Conservation (phyloP, 2,888 invertebrate species). For the Myopa tessellatipennis region DNA sequence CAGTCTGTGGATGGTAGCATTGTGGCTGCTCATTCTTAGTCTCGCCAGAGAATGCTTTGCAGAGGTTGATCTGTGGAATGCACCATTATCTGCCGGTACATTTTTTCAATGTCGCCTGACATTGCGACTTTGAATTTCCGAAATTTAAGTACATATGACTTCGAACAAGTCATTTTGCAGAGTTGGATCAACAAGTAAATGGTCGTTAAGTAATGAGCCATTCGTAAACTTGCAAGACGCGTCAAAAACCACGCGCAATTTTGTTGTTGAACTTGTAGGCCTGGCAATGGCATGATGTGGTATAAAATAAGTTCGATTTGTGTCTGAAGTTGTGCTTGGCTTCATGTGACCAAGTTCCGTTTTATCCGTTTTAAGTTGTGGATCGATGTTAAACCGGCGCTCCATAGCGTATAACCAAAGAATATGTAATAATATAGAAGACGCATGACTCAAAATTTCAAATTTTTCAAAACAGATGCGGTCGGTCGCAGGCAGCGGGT, state of each 20-base stretch:
- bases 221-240: constrained; percentile 38
- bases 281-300: background rate
- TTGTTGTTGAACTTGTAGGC: too few species aligned
- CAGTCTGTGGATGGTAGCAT: constrained; percentile 23
- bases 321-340: too few species aligned
- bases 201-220: constrained; percentile 35
- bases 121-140: constrained; percentile 34
- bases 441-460: too few species aligned
- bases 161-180: constrained; percentile 39
- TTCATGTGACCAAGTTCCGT: constrained; percentile 8
- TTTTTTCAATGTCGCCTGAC: constrained; percentile 35
- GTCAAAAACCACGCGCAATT: constrained; percentile 41
- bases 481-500: too few species aligned
- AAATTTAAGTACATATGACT: constrained; percentile 28
- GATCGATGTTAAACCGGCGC: constrained; percentile 33
- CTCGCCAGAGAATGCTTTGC: constrained; percentile 39
- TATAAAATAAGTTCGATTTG: constrained; percentile 20
- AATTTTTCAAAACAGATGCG: too few species aligned
- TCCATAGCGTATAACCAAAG: constrained; percentile 42
- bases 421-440: too few species aligned
- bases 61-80: constrained; percentile 27
- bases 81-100: constrained; percentile 41
- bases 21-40: constrained; percentile 19
- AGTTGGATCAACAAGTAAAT: constrained; percentile 33
- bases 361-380: constrained; percentile 30